Percentiles rank a stretch among this genome's conserved stretches.
These are phyloP conservation scores for Lithophane semibrunnea DNA, from an alignment of 2,888 invertebrate species.

Conservation along the genomic window DNA sequence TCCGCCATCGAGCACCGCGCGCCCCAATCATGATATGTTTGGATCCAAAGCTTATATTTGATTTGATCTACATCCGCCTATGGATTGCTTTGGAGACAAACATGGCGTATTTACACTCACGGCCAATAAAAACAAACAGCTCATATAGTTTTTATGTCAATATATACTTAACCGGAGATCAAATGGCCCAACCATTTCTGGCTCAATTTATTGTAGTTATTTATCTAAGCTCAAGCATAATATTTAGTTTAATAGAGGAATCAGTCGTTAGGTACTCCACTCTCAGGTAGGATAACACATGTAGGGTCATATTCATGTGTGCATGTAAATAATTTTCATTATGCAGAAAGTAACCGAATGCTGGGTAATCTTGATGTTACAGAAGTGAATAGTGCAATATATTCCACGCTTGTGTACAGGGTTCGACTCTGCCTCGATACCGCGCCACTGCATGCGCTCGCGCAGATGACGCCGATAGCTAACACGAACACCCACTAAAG, in stretches of 20 bases:
- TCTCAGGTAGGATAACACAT: background rate
- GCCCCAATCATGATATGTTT: slow-evolving; percentile 13
- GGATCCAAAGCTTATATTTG: slow-evolving; percentile 42
- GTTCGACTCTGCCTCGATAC: slow-evolving; percentile 19
- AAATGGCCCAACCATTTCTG: background rate
- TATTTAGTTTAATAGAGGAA: background rate
- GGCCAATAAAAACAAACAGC: slow-evolving; percentile 35
- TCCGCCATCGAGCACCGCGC: background rate
- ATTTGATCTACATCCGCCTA: slow-evolving; percentile 56
- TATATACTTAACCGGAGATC: background rate
- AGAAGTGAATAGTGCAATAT: slow-evolving; percentile 36
- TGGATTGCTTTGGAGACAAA: slow-evolving; percentile 20
- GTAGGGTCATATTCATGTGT: background rate
- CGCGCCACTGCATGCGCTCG: slow-evolving; percentile 31
- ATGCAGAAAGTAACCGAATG: slow-evolving; percentile 15
- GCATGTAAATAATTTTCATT: slow-evolving; percentile 3
- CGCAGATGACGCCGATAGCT: slow-evolving; percentile 45
- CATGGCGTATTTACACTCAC: slow-evolving; percentile 15
- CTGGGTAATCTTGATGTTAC: slow-evolving; percentile 28
- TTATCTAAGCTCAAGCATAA: background rate
- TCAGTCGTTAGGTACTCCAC: background rate
- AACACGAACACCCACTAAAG: slow-evolving; percentile 33
- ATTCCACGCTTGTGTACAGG: slow-evolving; percentile 38
- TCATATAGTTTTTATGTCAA: slow-evolving; percentile 31
- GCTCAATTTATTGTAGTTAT: background rate